phyloP scores from a whole-genome alignment of 2,797 vertebrate species.

The Pangasius krempfi region DNA sequence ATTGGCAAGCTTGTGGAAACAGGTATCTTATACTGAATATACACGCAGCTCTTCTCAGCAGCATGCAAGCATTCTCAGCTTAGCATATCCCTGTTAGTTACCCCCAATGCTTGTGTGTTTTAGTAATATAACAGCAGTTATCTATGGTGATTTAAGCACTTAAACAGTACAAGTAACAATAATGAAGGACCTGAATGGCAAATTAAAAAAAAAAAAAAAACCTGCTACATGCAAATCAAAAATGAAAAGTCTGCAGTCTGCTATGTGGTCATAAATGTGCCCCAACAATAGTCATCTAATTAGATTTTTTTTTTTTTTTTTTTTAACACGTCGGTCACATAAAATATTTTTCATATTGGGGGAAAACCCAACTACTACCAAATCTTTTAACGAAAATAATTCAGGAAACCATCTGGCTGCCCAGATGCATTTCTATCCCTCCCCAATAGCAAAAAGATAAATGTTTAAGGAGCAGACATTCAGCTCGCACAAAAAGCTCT shows the following conservation, averaged over 20 bases:
- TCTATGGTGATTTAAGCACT: not conserved
- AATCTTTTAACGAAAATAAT: slow-evolving; percentile 19
- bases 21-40: slow-evolving; percentile 28
- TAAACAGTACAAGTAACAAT: not conserved
- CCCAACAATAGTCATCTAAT: not conserved
- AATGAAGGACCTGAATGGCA: slow-evolving; percentile 2
- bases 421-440: slow-evolving; percentile 16
- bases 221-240: not conserved
- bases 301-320: not conserved
- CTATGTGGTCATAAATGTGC: not conserved
- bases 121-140: slow-evolving; percentile 30
- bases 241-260: not conserved
- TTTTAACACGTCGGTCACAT: not conserved
- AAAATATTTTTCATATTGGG: not conserved
- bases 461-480: slow-evolving; percentile 10
- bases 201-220: not conserved
- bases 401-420: slow-evolving; percentile 21
- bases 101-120: slow-evolving; percentile 16
- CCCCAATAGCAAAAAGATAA: slow-evolving; percentile 29
- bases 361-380: not conserved
- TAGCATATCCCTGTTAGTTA: slow-evolving; percentile 30
- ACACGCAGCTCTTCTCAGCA: slow-evolving; percentile 42
- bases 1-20: slow-evolving; percentile 33
- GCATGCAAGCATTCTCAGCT: slow-evolving; percentile 51
- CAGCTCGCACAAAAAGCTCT: slow-evolving; percentile 1